These are phyloP conservation scores for Illadopsis cleaveri DNA, from an alignment of 2,113 vertebrate species.

Conservation along the genomic window DNA sequence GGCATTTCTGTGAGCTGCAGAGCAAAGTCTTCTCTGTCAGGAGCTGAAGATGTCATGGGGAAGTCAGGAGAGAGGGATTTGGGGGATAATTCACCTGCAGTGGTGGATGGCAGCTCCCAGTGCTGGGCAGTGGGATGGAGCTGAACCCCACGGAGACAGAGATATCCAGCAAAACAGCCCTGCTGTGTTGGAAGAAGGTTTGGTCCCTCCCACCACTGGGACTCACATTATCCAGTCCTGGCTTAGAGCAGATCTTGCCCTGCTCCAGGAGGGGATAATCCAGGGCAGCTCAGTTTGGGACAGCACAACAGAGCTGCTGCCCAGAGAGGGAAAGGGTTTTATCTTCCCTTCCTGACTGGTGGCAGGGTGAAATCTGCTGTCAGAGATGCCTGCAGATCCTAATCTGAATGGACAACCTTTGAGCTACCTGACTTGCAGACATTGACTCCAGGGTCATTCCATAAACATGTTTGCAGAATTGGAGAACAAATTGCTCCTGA, in stretches of 20 bases:
- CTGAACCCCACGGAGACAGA: not conserved
- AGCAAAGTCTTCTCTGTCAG: not conserved
- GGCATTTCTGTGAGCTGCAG: not conserved
- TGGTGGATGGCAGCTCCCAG: not conserved
- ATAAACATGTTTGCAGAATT: not conserved
- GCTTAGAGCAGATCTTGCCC: not conserved
- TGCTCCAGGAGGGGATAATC: not conserved
- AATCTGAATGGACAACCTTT: not conserved
- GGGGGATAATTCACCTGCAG: not conserved
- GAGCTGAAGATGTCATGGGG: not conserved
- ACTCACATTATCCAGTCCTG: not conserved
- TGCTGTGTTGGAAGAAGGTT: not conserved
- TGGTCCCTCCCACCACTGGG: not conserved
- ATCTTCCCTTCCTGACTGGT: not conserved
- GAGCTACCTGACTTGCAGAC: not conserved
- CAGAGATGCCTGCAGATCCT: not conserved
- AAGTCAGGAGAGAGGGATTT: not conserved
- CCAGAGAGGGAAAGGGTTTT: not conserved
- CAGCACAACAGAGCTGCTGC: not conserved
- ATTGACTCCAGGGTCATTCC: not conserved
- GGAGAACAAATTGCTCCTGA: not conserved
- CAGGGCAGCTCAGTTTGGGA: not conserved
- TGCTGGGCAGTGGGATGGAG: not conserved
- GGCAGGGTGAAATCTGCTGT: not conserved
- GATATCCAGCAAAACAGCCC: not conserved